phyloP scores from a whole-genome alignment of 1,140 invertebrate genomes.

The Tetraneura akinire region DNA sequence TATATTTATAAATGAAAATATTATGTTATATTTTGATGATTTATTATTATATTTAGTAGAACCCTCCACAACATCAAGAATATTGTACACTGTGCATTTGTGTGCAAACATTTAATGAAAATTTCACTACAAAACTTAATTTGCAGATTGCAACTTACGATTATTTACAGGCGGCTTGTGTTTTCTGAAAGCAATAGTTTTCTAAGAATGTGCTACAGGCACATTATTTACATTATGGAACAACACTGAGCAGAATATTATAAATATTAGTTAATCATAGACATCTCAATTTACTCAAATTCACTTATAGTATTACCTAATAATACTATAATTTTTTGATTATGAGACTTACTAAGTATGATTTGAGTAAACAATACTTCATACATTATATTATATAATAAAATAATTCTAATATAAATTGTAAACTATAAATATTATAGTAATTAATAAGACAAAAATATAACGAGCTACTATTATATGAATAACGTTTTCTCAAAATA shows the following conservation, averaged over 20 bases:
- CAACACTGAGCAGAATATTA: constrained; percentile 15
- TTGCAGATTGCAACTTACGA: constrained; percentile 17
- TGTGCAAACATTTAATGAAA: constrained; percentile 22
- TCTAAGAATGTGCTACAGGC: constrained; percentile 12
- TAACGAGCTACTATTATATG: constrained; percentile 9
- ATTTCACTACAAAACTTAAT: constrained; percentile 16
- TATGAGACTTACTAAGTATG: neutral
- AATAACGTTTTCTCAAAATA: constrained; percentile 37
- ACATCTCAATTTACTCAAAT: constrained; percentile 11
- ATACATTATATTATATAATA: neutral
- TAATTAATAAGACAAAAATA: neutral
- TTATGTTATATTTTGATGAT: constrained; percentile 6
- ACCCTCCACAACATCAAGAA: constrained; percentile 9
- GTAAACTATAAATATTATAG: neutral
- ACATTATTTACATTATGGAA: neutral
- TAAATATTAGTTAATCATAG: neutral
- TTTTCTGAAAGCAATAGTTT: constrained; percentile 21
- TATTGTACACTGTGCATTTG: constrained; percentile 6
- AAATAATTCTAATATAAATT: neutral
- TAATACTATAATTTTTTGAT: neutral
- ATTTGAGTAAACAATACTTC: constrained; percentile 7
- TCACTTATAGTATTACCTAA: too few relatives aligned
- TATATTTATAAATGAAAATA: too few relatives aligned
- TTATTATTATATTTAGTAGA: constrained; percentile 25
- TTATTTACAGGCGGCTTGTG: neutral